Evolutionary conservation across 2,888 invertebrate genomes (phyloP), one percentile per base, ranked within the genome.

Genomic region (Capitulum mitella): DNA sequence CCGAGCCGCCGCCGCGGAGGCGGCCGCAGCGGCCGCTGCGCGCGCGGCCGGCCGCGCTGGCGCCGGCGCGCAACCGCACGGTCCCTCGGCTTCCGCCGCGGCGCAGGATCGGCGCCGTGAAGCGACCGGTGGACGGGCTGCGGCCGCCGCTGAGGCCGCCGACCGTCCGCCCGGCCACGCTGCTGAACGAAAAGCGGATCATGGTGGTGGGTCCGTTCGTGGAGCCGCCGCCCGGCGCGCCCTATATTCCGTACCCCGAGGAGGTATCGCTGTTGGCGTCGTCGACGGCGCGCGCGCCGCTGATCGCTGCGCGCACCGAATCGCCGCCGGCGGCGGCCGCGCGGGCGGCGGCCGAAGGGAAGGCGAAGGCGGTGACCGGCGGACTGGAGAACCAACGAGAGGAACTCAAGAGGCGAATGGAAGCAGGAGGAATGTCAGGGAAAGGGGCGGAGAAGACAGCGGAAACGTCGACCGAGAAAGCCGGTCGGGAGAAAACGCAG

Each of bases 151-250:
- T 70, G 37, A 6, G 29, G 0, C 29, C 5, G 22, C 70, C 70
- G 8, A 70, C 70, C 1, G 37, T 32, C 22, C 70, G 70, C 6
- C 37, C 70, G 6, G 70, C 70, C 34, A 70, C 70, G 5, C 70
- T 70, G 70, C 70, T 70, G 3, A 37, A 70, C 26, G 70, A 70
- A 5, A 37, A 70, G 37, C 34, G 70, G 5, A 70, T 70, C 22
- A 70, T 70, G 70, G 70, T 70, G 37, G 70, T 70, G 37, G 70
- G 70, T 1, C 70, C 70, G 34, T 70, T 70, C 70, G 37, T 6
- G 8, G 37, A 32, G 6, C 70, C 70, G 37, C 70, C 70, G 26
- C 70, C 70, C 3, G 70, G 70, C 22, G 70, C 70, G 37, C 70
- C 70, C 1, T 29, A 70, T 37, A 70, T 70, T 22, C 5, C 14